Conservation (phyloP, 2,888 invertebrate genomes). For the Nomada flava region DNA sequence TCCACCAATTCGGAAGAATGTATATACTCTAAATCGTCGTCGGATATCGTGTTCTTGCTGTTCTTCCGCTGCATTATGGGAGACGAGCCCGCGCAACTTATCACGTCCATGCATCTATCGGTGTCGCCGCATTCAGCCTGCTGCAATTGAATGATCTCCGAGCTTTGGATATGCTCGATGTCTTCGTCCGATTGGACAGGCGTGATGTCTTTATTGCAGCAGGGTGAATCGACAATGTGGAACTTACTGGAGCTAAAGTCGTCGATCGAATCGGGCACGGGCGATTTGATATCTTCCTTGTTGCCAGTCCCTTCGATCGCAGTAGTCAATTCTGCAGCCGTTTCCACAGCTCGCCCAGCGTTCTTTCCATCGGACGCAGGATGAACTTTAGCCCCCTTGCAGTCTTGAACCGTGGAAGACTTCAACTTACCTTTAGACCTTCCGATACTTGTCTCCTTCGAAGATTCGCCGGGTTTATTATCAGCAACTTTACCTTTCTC, state of each 20-base stretch:
- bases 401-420: slow-evolving; percentile 20
- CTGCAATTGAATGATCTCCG: slow-evolving; percentile 67
- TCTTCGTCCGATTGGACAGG: slow-evolving; percentile 79
- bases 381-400: slow-evolving; percentile 31
- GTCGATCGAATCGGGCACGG: slow-evolving; percentile 56
- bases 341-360: slow-evolving; percentile 19
- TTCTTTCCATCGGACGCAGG: not conserved
- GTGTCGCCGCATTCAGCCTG: slow-evolving; percentile 38
- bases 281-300: slow-evolving; percentile 25
- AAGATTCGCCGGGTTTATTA: slow-evolving; percentile 2
- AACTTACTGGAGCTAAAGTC: slow-evolving; percentile 77
- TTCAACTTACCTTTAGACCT: slow-evolving; percentile 37
- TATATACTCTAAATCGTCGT: slow-evolving; percentile 81
- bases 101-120: slow-evolving; percentile 31
- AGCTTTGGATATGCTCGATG: slow-evolving; percentile 77
- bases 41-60: slow-evolving; percentile 76
- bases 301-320: not conserved
- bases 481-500: slow-evolving; percentile 5
- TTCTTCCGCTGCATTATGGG: slow-evolving; percentile 61
- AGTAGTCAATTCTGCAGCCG: slow-evolving; percentile 32
- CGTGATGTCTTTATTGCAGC: slow-evolving; percentile 54
- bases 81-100: slow-evolving; percentile 41
- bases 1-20: slow-evolving; percentile 75
- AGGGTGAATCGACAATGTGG: slow-evolving; percentile 73
- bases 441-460: slow-evolving; percentile 10